Evolutionary conservation across 1,140 invertebrate genomes (phyloP).

Genomic region (Caenorhabditis tropicalis): DNA sequence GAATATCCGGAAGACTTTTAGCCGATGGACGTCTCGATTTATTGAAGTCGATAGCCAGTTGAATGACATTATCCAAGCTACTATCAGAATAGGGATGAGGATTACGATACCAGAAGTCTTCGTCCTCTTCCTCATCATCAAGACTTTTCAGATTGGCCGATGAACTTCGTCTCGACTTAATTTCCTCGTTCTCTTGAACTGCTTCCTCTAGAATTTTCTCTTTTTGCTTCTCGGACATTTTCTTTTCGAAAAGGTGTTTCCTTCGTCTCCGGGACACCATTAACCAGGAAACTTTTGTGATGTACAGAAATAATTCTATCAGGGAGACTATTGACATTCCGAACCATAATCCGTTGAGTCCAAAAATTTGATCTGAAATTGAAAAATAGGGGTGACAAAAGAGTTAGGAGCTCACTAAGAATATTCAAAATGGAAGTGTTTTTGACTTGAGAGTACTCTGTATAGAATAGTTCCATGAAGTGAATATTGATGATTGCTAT

Average conservation of each 20-base stretch:
- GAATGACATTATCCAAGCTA: not conserved
- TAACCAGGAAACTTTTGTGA: not conserved
- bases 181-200: not conserved
- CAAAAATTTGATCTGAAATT: constrained; percentile 1
- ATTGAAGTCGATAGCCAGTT: constrained; percentile 14
- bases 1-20: not conserved
- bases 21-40: not conserved
- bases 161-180: not conserved
- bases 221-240: constrained; percentile 25
- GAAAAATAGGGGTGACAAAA: no score
- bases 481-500: constrained; percentile 30
- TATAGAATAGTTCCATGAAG: constrained; percentile 21
- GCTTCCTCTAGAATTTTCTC: not conserved
- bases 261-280: not conserved
- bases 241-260: not conserved
- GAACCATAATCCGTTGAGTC: not conserved
- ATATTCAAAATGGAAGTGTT: not conserved
- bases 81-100: not conserved
- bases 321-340: not conserved
- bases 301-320: not conserved
- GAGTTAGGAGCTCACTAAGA: no score
- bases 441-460: constrained; percentile 1
- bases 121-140: not conserved
- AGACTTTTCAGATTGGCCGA: not conserved
- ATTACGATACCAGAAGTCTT: not conserved